These are phyloP conservation scores for Orchesella flavescens DNA, from an alignment of 2,888 invertebrate species.

Conservation along the genomic window DNA sequence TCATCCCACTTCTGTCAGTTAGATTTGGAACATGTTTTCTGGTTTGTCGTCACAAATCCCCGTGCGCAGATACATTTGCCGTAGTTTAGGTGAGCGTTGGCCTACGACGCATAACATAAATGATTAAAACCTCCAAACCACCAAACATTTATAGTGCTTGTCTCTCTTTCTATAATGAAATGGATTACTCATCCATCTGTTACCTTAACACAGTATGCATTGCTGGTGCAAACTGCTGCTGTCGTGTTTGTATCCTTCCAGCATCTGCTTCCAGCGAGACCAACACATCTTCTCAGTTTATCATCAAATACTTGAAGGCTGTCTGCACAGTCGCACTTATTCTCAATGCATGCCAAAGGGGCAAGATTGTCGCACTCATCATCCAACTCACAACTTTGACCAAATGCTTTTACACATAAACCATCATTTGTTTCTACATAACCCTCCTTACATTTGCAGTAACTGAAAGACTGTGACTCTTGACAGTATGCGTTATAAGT, in stretches of 20 bases:
- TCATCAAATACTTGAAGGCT: conserved; percentile 55
- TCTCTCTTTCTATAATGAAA: no score
- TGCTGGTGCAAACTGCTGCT: conserved; percentile 52
- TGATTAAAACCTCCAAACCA: no score
- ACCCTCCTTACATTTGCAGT: conserved; percentile 61
- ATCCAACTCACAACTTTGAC: conserved; percentile 55
- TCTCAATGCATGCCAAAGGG: conserved; percentile 64
- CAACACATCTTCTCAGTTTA: conserved; percentile 57
- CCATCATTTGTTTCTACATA: conserved; percentile 65
- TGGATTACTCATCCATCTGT: no score
- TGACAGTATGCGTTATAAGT: conserved; percentile 64
- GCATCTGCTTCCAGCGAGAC: conserved; percentile 61
- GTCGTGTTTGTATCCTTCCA: conserved; percentile 60
- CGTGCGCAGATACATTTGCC: conserved; percentile 65
- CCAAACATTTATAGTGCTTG: no score
- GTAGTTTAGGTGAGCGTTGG: conserved; percentile 58
- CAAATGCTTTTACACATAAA: conserved; percentile 52
- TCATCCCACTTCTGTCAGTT: conserved; percentile 35
- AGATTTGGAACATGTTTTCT: conserved; percentile 43
- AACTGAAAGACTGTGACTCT: conserved; percentile 60
- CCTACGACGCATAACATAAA: no score
- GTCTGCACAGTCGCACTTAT: conserved; percentile 62
- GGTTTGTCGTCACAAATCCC: conserved; percentile 33
- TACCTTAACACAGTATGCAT: conserved; percentile 62
- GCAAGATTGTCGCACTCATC: conserved; percentile 66